Base-by-base conservation (phyloP, 2,888 invertebrate genomes). In the Caradrina clavipalpis region DNA sequence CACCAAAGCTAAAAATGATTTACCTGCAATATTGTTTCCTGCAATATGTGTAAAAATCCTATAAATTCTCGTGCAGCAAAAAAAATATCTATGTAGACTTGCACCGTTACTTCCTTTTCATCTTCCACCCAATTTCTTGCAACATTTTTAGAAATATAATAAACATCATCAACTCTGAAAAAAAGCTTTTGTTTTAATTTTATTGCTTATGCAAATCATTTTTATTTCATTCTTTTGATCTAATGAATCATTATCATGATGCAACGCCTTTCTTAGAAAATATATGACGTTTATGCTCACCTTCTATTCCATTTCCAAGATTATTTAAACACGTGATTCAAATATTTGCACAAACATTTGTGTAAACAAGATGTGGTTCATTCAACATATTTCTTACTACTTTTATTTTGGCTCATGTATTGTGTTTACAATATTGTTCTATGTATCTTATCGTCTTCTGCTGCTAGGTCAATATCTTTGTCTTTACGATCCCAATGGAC, bases 201-300 rank as follows among this genome's bases (percentile, higher is more conserved):
- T 50, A 76, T 69, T 69, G 57, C 39, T 57, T 50, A 53, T 54
- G 61, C 51, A 49, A 61, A 60, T 60, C 19, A 60, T 47, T 73
- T 69, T 56, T 39, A 60, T 69, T 73, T 56, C 19, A 64, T 78
- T 49, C 8, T 64, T 72, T 57, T n/a, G 15, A 22, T 21, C 22
- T 53, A 72, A 62, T 79, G 75, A 76, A 67, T 79, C 67, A 76
- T 76, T 74, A 49, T 66, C 61, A 74, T 64, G 64, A 73, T 62
- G 61, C 64, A 45, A 64, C 49, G 42, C 31, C 59, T 70, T 81
- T 80, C 64, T 45, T 49, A 63, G 53, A 76, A 76, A 22, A 56
- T 45, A 39, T 49, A 73, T 79, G 80, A 76, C 63, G 63, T 67
- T 45, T 57, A 74, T 50, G 49, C 51, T 79, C 56, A 79, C 75